These are phyloP conservation scores for Aptenodytes patagonicus DNA, from an alignment of 2,113 vertebrate species.

Conservation along the genomic window DNA sequence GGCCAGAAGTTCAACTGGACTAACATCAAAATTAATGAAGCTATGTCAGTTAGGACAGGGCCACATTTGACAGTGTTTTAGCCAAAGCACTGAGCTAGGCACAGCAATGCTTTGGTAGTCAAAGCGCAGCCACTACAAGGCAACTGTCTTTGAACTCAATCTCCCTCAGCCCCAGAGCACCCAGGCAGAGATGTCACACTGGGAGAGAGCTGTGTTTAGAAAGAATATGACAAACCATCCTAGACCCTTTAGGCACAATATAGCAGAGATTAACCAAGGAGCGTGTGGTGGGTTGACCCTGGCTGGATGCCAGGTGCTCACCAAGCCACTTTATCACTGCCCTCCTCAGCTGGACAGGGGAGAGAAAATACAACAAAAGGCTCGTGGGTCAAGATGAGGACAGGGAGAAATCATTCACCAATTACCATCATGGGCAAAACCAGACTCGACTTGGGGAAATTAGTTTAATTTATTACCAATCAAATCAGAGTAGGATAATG, in stretches of 20 bases:
- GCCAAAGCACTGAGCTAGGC: background rate
- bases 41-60: background rate
- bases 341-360: background rate
- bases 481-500: background rate
- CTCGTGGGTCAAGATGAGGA: background rate
- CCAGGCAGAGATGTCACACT: rapidly evolving
- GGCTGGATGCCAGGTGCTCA: background rate
- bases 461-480: background rate
- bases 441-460: background rate
- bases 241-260: background rate
- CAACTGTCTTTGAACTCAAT: background rate
- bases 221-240: background rate
- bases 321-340: background rate
- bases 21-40: background rate
- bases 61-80: background rate
- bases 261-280: background rate
- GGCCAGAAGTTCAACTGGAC: background rate
- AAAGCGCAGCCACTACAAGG: background rate
- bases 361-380: background rate
- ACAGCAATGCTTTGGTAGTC: background rate
- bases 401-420: background rate
- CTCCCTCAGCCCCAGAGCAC: background rate
- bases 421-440: background rate
- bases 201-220: background rate
- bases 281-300: background rate